Conservation (phyloP, 2,797 vertebrate genomes). For the Delichon dasypus region DNA sequence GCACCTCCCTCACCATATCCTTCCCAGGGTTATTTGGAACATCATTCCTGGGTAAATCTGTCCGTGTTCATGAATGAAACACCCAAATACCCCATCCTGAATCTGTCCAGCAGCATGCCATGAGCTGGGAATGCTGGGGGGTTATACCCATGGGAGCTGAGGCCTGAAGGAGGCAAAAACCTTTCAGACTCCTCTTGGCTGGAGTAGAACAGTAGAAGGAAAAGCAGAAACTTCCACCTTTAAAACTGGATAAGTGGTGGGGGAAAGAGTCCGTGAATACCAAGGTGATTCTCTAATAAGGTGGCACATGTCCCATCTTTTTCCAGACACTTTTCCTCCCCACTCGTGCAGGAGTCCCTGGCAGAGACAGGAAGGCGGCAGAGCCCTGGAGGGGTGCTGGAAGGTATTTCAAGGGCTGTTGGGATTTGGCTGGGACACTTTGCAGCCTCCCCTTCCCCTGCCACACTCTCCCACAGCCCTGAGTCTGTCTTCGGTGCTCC, state of each 20-base stretch:
- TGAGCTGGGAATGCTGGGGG: not conserved
- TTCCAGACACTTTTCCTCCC: not conserved
- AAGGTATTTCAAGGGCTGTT: not conserved
- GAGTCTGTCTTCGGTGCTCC: not conserved
- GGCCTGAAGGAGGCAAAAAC: not conserved
- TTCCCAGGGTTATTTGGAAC: not conserved
- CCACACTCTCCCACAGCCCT: not conserved
- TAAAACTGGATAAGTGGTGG: not conserved
- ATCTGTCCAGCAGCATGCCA: not conserved
- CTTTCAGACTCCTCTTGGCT: not conserved
- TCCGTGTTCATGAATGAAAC: not conserved
- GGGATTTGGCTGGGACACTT: not conserved
- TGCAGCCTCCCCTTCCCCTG: not conserved
- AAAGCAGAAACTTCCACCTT: not conserved
- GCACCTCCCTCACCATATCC: not conserved
- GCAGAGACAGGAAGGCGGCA: not conserved
- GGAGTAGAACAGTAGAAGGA: not conserved
- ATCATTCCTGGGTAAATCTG: not conserved
- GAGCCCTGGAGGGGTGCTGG: fast-evolving
- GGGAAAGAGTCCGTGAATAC: not conserved
- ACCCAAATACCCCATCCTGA: not conserved
- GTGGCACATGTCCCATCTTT: not conserved
- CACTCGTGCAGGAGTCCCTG: fast-evolving
- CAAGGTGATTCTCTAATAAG: not conserved
- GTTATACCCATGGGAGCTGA: not conserved